These are phyloP conservation scores for Pristionchus arcanus DNA, from an alignment of 2,888 invertebrate species.

Conservation along the genomic window DNA sequence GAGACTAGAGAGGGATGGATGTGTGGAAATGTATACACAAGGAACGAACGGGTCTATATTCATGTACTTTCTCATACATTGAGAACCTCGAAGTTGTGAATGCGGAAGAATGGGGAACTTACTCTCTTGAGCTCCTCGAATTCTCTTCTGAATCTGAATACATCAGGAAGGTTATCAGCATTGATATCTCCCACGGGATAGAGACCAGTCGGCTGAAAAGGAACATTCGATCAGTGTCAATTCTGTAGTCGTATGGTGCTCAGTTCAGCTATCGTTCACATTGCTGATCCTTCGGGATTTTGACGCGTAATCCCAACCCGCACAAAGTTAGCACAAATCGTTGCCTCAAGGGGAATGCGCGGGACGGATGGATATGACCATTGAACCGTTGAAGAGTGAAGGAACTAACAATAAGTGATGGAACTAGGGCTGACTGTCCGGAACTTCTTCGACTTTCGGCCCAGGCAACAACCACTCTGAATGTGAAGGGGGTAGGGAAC, in stretches of 20 bases:
- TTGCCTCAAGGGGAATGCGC: not conserved
- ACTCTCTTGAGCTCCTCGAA: constrained; percentile 52
- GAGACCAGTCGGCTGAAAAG: constrained; percentile 50
- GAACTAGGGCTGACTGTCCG: not conserved
- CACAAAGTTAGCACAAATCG: constrained; percentile 35
- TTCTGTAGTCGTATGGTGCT: not conserved
- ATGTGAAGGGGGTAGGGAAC: too few species aligned
- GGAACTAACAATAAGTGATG: not conserved
- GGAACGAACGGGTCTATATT: constrained; percentile 44
- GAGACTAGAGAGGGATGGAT: constrained; percentile 26
- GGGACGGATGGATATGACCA: not conserved
- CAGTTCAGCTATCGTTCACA: not conserved
- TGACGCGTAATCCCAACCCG: not conserved
- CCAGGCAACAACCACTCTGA: too few species aligned
- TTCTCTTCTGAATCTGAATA: constrained; percentile 56
- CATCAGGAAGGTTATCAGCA: constrained; percentile 52
- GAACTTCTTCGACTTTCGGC: too few species aligned
- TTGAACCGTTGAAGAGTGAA: not conserved
- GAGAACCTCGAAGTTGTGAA: not conserved
- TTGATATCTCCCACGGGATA: constrained; percentile 53
- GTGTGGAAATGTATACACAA: constrained; percentile 25
- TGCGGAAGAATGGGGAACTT: not conserved
- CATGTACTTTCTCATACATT: not conserved
- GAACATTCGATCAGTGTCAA: not conserved
- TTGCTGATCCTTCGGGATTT: not conserved